Conservation (phyloP, 64 coral and sea anemone genomes). For the Platygyra sinensis region DNA sequence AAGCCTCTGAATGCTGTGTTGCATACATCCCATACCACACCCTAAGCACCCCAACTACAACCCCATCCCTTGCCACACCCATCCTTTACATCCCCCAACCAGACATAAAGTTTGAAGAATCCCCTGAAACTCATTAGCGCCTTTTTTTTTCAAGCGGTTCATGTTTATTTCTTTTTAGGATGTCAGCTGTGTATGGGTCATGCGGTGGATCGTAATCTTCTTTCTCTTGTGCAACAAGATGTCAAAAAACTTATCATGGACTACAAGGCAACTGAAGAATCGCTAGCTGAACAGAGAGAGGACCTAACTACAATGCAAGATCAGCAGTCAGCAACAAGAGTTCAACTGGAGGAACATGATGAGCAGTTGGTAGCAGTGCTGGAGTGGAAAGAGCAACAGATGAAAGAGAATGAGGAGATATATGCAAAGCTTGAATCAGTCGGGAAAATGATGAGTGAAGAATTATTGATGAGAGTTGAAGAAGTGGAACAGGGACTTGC, state of each 20-base stretch:
- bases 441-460: not conserved
- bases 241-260: not conserved
- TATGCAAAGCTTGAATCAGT: not conserved
- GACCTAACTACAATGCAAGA: not conserved
- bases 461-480: not conserved
- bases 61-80: too few species aligned
- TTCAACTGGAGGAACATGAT: not conserved
- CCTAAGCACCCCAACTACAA: too few species aligned
- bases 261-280: too few species aligned
- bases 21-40: too few species aligned
- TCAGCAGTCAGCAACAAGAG: not conserved
- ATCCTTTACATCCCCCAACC: too few species aligned
- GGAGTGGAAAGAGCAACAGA: not conserved
- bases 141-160: too few species aligned
- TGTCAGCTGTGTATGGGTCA: not conserved
- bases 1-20: too few species aligned
- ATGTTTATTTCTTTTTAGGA: not conserved
- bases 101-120: too few species aligned
- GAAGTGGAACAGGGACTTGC: too few species aligned
- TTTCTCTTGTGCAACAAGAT: slow-evolving; percentile 6
- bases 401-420: not conserved
- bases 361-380: not conserved
- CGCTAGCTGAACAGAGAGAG: too few species aligned
- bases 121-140: too few species aligned
- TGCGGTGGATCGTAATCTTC: too few species aligned